These are phyloP conservation scores for Osmerus mordax DNA, from an alignment of 2,113 vertebrate species.

Conservation along the genomic window DNA sequence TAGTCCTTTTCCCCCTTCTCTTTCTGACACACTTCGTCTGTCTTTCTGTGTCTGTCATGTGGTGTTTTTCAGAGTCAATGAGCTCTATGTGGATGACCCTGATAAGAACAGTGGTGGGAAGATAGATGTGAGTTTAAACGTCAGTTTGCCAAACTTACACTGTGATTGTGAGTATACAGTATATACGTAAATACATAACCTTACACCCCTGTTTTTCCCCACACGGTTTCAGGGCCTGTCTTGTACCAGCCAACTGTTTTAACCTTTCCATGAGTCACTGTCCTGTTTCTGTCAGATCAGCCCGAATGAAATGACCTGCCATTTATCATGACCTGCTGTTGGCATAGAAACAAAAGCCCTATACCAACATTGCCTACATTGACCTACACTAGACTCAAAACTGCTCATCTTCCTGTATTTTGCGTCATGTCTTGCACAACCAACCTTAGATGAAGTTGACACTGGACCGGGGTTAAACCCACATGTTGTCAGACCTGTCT, in stretches of 20 bases:
- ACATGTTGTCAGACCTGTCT: not conserved
- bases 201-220: conserved; percentile 29
- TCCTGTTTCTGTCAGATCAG: not conserved
- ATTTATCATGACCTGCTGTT: not conserved
- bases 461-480: too few species aligned
- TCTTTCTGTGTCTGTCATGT: conserved; percentile 27
- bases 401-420: conserved; percentile 28
- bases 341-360: not conserved
- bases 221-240: conserved; percentile 5
- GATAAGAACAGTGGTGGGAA: conserved; percentile 98
- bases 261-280: not conserved
- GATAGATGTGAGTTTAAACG: conserved; percentile 98
- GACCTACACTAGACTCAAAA: not conserved
- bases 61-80: conserved; percentile 82
- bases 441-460: conserved; percentile 12
- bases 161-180: conserved; percentile 92
- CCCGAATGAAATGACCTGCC: not conserved
- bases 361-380: not conserved
- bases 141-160: conserved; percentile 96
- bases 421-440: not conserved
- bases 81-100: conserved; percentile 97
- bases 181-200: conserved; percentile 36
- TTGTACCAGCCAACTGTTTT: not conserved
- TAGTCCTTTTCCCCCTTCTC: not conserved
- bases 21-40: not conserved